These are phyloP conservation scores for Adelges cooleyi DNA, from an alignment of 1,140 invertebrate genomes.

Conservation along the genomic window DNA sequence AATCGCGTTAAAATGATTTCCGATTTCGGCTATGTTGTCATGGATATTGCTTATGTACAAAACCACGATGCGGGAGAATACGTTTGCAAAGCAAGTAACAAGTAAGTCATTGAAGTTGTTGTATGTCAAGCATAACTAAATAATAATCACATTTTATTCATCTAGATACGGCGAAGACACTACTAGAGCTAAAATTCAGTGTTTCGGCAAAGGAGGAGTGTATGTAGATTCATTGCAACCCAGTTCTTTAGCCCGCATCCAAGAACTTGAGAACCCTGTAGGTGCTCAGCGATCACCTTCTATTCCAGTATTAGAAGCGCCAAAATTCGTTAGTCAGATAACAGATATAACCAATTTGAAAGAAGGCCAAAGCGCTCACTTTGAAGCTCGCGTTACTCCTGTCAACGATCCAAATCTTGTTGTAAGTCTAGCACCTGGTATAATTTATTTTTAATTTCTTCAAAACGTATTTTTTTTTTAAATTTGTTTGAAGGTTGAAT, in stretches of 20 bases:
- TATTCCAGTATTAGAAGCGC: conserved; percentile 62
- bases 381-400: conserved; percentile 81
- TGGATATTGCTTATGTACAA: conserved; percentile 90
- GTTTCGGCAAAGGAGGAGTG: conserved; percentile 74
- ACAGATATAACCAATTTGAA: conserved; percentile 65
- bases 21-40: conserved; percentile 90
- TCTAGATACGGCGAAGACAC: conserved; percentile 69
- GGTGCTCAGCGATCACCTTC: conserved; percentile 47
- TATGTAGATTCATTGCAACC: conserved; percentile 89
- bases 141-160: background rate
- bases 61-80: conserved; percentile 89
- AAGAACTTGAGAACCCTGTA: conserved; percentile 59
- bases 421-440: conserved; percentile 34
- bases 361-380: conserved; percentile 88
- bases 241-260: conserved; percentile 78
- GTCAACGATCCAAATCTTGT: conserved; percentile 80
- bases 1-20: conserved; percentile 87
- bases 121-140: background rate
- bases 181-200: conserved; percentile 68
- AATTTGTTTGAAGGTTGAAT: conserved; percentile 65
- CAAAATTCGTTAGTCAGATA: conserved; percentile 82
- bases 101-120: conserved; percentile 38
- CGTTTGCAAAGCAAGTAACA: conserved; percentile 76
- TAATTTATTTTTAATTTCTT: background rate
- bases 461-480: conserved; percentile 1